These are phyloP conservation scores for Dicentrarchus labrax DNA, from an alignment of 2,113 vertebrate species.

Conservation along the genomic window DNA sequence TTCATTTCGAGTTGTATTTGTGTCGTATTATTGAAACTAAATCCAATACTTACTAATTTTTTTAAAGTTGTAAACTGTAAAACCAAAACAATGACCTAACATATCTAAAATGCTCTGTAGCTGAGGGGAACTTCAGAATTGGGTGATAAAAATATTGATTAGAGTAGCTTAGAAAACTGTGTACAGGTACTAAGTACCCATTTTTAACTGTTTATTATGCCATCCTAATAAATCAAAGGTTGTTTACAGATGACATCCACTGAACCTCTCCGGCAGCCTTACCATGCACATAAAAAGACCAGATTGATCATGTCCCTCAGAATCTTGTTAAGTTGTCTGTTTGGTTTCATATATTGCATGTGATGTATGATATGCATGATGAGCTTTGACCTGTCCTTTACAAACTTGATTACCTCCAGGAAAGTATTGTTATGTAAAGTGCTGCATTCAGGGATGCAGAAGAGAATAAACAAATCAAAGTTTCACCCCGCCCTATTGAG, in stretches of 20 bases:
- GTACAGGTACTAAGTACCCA: background rate
- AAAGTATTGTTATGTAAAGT: background rate
- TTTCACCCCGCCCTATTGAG: background rate
- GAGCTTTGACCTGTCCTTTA: background rate
- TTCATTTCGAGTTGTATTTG: background rate
- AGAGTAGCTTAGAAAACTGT: no score
- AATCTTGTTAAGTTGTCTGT: background rate
- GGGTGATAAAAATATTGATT: background rate
- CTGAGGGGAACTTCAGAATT: background rate
- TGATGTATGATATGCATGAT: constrained; percentile 5
- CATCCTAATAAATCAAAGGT: background rate
- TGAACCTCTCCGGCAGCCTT: background rate
- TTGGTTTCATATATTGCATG: background rate
- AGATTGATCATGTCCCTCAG: background rate
- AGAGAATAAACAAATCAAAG: background rate
- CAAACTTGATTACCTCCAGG: background rate
- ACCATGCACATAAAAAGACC: background rate
- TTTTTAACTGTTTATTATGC: background rate
- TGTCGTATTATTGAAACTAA: background rate
- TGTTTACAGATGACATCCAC: background rate
- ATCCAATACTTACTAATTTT: background rate
- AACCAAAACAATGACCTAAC: background rate
- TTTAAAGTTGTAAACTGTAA: background rate
- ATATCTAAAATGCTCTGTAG: background rate
- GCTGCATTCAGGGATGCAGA: background rate